Conservation (phyloP, 1,140 invertebrate species). For the Zelostemma sp. region DNA sequence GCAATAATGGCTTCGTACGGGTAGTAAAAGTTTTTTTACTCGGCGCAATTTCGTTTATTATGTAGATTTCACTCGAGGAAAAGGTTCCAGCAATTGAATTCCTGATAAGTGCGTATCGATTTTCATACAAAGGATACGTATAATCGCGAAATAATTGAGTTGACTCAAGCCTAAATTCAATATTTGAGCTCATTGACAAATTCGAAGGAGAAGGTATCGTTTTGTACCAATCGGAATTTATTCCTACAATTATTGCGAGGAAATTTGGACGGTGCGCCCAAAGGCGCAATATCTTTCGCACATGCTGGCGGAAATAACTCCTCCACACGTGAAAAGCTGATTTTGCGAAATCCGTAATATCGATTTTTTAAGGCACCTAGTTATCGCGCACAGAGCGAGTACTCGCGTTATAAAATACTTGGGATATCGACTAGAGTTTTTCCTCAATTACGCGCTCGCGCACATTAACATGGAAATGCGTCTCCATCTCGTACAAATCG, state of each 20-base stretch:
- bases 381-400: background rate
- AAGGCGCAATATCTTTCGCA: background rate
- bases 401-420: background rate
- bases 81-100: conserved; percentile 34
- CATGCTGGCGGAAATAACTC: background rate
- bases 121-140: no score
- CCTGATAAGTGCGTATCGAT: conserved; percentile 28
- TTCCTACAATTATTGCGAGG: no score
- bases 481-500: background rate
- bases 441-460: background rate
- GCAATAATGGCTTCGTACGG: no score
- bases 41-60: conserved; percentile 38
- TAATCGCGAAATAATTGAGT: no score
- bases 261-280: no score
- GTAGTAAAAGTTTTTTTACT: no score
- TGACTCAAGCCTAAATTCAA: no score
- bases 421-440: background rate
- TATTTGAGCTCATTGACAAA: no score
- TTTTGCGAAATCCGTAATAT: background rate
- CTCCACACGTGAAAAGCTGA: background rate
- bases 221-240: no score
- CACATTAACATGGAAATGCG: background rate
- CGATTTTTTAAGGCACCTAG: background rate
- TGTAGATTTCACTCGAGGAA: conserved; percentile 32
- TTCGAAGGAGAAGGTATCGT: no score